Evolutionary conservation across 2,888 invertebrate genomes (phyloP), one percentile per base, ranked within the genome.

Genomic region (Nycteola revayana): DNA sequence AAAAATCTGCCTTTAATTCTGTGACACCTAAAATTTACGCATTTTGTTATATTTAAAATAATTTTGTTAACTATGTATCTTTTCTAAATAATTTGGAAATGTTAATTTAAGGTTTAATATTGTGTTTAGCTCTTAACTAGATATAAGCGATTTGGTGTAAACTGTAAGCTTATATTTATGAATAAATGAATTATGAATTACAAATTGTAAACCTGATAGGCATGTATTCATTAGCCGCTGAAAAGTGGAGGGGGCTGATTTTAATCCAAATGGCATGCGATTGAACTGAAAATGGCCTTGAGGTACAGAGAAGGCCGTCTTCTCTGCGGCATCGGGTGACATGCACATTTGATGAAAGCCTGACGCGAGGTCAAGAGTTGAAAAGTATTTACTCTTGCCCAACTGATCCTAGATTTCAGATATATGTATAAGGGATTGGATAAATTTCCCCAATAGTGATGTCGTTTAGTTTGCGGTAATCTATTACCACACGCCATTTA

Each of bases 151-250:
- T n/a, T n/a, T n/a, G n/a, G n/a, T n/a, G n/a, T n/a, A n/a, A n/a
- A n/a, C n/a, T n/a, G n/a, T n/a, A n/a, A n/a, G n/a, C n/a, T n/a
- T n/a, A n/a, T n/a, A n/a, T n/a, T n/a, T n/a, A n/a, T n/a, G n/a
- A n/a, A n/a, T n/a, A n/a, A n/a, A n/a, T n/a, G n/a, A n/a, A n/a
- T n/a, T n/a, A n/a, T n/a, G n/a, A n/a, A n/a, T n/a, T n/a, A n/a
- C n/a, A n/a, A n/a, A n/a, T n/a, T n/a, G n/a, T 10, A 75, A 26
- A 2, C 70, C 72, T 9, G 52, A 28, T 7, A 78, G 36, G 0
- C 74, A 55, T 31, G 45, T 58, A 25, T 75, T 63, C 74, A 77
- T 77, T 0, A 68, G 33, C 4, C 71, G 30, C 47, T 75, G 75
- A 32, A 80, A 76, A 0, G 75, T 74, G 1, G n/a, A n/a, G n/a